Conservation (phyloP, 2,113 vertebrate species). For the Scytalopus superciliaris region DNA sequence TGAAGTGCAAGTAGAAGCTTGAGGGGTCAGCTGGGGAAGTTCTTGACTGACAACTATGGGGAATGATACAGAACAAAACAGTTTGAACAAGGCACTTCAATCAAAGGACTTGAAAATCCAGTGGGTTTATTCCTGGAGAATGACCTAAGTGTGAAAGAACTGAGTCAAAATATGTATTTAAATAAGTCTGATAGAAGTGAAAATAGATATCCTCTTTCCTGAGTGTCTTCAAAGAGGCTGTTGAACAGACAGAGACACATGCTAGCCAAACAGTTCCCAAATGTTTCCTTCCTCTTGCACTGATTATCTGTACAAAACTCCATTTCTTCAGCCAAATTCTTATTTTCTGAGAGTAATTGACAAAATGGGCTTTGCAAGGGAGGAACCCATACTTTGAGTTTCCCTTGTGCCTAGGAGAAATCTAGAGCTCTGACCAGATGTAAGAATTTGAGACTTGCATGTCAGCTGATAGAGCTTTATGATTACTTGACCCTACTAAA, state of each 20-base stretch:
- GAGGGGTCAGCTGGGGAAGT: neutral
- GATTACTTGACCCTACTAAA: accelerated
- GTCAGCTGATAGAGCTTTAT: accelerated
- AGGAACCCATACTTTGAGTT: accelerated
- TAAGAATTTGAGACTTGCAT: accelerated
- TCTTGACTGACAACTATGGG: neutral
- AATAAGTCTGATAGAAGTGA: neutral
- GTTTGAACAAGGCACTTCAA: neutral
- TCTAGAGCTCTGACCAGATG: neutral
- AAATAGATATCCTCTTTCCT: neutral
- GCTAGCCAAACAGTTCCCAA: neutral
- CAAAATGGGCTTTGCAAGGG: neutral
- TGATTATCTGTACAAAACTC: neutral
- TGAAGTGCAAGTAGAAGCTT: neutral
- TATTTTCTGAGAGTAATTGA: neutral
- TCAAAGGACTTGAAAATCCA: neutral
- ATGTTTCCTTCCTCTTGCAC: neutral
- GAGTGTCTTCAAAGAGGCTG: neutral
- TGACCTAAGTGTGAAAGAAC: neutral
- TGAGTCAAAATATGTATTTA: neutral
- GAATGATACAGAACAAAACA: neutral
- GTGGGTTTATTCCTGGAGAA: neutral
- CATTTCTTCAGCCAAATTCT: neutral
- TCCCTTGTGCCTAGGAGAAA: neutral
- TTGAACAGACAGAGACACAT: neutral